Conservation (phyloP, 2,113 vertebrate species). For the Callionymus lyra region DNA sequence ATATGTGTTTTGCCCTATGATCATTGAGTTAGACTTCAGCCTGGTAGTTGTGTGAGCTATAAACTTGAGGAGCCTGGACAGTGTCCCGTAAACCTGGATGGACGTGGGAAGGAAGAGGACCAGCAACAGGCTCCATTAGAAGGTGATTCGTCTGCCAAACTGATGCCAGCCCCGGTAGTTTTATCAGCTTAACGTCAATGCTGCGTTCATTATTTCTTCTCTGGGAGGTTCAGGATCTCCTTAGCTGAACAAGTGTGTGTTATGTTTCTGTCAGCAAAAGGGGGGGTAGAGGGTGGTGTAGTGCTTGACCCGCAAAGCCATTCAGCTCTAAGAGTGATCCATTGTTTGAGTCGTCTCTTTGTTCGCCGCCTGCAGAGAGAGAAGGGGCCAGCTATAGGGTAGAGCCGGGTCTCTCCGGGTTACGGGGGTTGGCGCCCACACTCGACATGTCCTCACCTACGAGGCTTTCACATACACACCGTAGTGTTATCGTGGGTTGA, state of each 20-base stretch:
- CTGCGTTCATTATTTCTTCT: conserved; percentile 65
- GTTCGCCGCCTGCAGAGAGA: conserved; percentile 61
- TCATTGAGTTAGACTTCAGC: too few relatives aligned
- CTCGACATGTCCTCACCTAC: conserved; percentile 45
- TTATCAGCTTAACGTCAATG: conserved; percentile 66
- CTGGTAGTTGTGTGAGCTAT: too few relatives aligned
- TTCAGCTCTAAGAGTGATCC: conserved; percentile 66
- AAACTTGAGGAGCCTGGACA: conserved; percentile 38
- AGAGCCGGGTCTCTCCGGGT: conserved; percentile 27
- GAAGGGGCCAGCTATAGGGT: conserved; percentile 54
- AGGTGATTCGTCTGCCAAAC: conserved; percentile 57
- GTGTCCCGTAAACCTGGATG: conserved; percentile 46
- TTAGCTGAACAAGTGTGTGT: conserved; percentile 71
- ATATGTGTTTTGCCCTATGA: too few relatives aligned
- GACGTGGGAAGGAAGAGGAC: conserved; percentile 51
- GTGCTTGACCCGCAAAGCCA: conserved; percentile 68
- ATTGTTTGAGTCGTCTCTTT: conserved; percentile 71
- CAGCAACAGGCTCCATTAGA: conserved; percentile 49
- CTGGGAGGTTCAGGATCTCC: conserved; percentile 66
- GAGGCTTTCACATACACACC: conserved; percentile 21
- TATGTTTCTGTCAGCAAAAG: conserved; percentile 65
- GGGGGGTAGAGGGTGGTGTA: conserved; percentile 50
- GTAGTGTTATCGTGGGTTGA: conserved; percentile 17
- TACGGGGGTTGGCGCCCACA: conserved; percentile 41
- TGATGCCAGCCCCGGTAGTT: conserved; percentile 52